These are phyloP conservation scores for Strix occidentalis DNA, from an alignment of 2,797 vertebrate genomes.

Conservation along the genomic window DNA sequence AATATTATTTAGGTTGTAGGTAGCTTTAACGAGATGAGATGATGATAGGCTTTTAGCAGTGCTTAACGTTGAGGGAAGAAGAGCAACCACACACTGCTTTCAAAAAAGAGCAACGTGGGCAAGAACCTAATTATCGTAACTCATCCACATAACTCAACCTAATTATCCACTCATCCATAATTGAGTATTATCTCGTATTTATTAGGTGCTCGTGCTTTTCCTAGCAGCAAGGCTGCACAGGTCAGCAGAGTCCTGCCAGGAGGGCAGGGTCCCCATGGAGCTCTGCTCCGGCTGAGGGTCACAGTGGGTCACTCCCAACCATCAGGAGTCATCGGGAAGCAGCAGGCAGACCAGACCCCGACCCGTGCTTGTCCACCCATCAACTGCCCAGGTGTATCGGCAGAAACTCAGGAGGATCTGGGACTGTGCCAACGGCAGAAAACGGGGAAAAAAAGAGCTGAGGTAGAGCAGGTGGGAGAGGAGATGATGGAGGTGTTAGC, in stretches of 20 bases:
- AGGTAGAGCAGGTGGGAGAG: background rate
- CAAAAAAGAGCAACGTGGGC: background rate
- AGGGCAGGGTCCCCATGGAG: fast-evolving
- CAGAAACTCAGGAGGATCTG: background rate
- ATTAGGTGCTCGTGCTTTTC: background rate
- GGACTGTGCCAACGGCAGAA: background rate
- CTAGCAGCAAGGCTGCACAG: background rate
- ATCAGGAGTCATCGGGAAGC: fast-evolving
- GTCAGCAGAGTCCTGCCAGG: background rate
- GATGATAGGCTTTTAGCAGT: background rate
- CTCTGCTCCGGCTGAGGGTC: background rate
- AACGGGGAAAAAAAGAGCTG: background rate
- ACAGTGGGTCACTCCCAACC: too few relatives aligned
- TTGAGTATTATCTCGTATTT: background rate
- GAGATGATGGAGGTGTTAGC: background rate
- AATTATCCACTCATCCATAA: background rate
- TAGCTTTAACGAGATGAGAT: background rate
- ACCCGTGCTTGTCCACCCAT: fast-evolving
- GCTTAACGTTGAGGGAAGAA: background rate
- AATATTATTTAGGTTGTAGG: background rate
- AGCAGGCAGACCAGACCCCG: background rate
- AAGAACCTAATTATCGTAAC: background rate
- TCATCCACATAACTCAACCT: constrained; percentile 10
- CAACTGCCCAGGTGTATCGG: background rate
- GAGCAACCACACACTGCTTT: background rate